Evolutionary conservation across 2,888 invertebrate genomes (phyloP).

Genomic region (Apamea crenata): DNA sequence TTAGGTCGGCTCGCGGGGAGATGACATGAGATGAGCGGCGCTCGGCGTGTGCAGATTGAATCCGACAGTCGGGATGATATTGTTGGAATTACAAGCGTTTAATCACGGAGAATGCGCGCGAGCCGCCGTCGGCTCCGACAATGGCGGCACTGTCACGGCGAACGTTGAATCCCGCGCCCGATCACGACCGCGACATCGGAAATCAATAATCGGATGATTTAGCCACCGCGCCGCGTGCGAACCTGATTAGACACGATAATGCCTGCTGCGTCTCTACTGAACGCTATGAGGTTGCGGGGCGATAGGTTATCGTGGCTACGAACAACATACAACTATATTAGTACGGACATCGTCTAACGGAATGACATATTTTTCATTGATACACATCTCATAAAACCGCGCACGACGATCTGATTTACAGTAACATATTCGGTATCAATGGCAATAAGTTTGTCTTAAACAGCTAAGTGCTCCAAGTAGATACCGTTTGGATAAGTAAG

Average conservation of each 20-base stretch:
- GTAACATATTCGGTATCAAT: slow-evolving; percentile 81
- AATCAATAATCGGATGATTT: slow-evolving; percentile 91
- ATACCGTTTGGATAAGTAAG: slow-evolving; percentile 56
- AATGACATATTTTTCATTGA: slow-evolving; percentile 86
- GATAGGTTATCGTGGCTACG: slow-evolving; percentile 86
- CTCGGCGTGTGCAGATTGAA: slow-evolving; percentile 82
- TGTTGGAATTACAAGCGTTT: slow-evolving; percentile 90
- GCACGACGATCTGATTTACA: slow-evolving; percentile 82
- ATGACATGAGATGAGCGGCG: slow-evolving; percentile 79
- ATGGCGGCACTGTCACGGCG: slow-evolving; percentile 87
- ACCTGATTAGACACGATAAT: slow-evolving; percentile 90
- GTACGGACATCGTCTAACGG: slow-evolving; percentile 80
- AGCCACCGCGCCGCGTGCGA: slow-evolving; percentile 90
- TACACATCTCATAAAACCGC: slow-evolving; percentile 83
- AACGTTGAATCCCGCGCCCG: slow-evolving; percentile 85
- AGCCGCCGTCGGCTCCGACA: slow-evolving; percentile 82
- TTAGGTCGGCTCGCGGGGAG: slow-evolving; percentile 66
- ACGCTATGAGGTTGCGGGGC: slow-evolving; percentile 77
- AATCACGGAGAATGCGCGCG: slow-evolving; percentile 86
- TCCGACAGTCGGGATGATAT: slow-evolving; percentile 86
- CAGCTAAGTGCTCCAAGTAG: slow-evolving; percentile 69
- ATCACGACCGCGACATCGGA: slow-evolving; percentile 90
- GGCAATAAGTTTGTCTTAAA: slow-evolving; percentile 78
- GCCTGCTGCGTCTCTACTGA: slow-evolving; percentile 82
- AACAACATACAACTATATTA: slow-evolving; percentile 84